Evolutionary conservation across 1,140 invertebrate genomes (phyloP).

Genomic region (Dreissena polymorpha): DNA sequence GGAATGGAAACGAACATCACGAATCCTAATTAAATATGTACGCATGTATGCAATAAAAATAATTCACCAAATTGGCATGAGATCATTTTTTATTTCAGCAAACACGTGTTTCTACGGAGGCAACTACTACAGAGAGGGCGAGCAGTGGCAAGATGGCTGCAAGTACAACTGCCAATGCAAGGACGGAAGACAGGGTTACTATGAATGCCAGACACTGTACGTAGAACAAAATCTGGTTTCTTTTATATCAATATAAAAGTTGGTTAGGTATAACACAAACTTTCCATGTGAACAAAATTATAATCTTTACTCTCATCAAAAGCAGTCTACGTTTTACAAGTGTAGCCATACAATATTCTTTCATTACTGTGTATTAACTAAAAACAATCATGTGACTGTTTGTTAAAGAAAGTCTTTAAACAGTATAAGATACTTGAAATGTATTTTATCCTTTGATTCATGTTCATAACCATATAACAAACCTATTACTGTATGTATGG

Average conservation of each 20-base stretch:
- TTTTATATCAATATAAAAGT: background rate
- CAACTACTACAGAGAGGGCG: slow-evolving; percentile 62
- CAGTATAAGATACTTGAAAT: too few relatives aligned
- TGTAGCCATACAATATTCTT: background rate
- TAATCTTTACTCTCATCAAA: background rate
- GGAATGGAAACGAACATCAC: background rate
- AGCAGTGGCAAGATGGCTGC: slow-evolving; percentile 72
- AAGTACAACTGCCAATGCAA: slow-evolving; percentile 71
- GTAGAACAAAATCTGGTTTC: background rate
- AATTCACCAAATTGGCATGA: background rate
- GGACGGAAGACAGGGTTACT: slow-evolving; percentile 66
- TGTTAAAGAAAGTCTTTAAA: background rate
- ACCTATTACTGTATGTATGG: too few relatives aligned
- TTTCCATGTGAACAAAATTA: background rate
- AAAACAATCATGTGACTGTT: background rate
- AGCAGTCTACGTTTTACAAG: background rate
- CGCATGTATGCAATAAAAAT: background rate
- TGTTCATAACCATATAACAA: too few relatives aligned
- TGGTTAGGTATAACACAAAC: background rate
- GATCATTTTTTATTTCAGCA: slow-evolving; percentile 28
- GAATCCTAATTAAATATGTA: background rate
- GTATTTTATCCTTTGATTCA: too few relatives aligned
- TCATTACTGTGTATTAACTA: background rate
- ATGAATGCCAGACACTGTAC: slow-evolving; percentile 67
- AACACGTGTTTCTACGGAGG: slow-evolving; percentile 67